phyloP scores from a whole-genome alignment of 2,888 invertebrate genomes.

The Lithosia quadra region DNA sequence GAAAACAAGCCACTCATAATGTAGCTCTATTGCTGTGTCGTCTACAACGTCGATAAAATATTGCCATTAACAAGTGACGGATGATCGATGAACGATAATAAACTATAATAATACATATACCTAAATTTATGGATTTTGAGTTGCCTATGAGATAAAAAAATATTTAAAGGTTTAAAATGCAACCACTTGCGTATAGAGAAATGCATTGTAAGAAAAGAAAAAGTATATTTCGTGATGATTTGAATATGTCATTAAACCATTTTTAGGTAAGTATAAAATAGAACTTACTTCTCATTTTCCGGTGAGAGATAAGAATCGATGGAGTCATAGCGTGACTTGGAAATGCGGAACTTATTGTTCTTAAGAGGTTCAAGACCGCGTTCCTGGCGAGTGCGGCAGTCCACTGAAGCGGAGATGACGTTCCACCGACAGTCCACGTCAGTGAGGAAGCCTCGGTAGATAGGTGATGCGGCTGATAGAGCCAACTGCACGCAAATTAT shows the following conservation, averaged over 20 bases:
- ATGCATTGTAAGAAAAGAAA: too few species aligned
- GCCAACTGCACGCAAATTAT: conserved; percentile 90
- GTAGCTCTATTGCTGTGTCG: neutral
- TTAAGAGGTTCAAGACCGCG: conserved; percentile 92
- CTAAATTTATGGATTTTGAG: too few species aligned
- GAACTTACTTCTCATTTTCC: conserved; percentile 90
- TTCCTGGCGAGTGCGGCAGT: conserved; percentile 97
- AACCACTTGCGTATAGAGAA: too few species aligned
- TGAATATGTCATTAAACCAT: neutral
- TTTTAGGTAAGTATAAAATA: neutral
- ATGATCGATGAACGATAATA: neutral
- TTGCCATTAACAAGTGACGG: neutral
- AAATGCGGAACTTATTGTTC: conserved; percentile 93
- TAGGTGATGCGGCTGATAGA: conserved; percentile 97
- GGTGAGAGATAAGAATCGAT: conserved; percentile 98
- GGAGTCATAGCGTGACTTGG: conserved; percentile 98
- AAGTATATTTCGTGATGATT: too few species aligned
- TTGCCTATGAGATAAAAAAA: too few species aligned
- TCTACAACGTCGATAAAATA: neutral
- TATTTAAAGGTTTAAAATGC: too few species aligned
- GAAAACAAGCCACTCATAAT: neutral
- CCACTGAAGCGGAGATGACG: conserved; percentile 98
- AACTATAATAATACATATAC: too few species aligned
- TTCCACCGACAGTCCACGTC: conserved; percentile 99
- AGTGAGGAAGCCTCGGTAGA: conserved; percentile 96